Evolutionary conservation across 2,113 vertebrate genomes (phyloP), one percentile per base, ranked within the genome.

Genomic region (Amphiprion percula): DNA sequence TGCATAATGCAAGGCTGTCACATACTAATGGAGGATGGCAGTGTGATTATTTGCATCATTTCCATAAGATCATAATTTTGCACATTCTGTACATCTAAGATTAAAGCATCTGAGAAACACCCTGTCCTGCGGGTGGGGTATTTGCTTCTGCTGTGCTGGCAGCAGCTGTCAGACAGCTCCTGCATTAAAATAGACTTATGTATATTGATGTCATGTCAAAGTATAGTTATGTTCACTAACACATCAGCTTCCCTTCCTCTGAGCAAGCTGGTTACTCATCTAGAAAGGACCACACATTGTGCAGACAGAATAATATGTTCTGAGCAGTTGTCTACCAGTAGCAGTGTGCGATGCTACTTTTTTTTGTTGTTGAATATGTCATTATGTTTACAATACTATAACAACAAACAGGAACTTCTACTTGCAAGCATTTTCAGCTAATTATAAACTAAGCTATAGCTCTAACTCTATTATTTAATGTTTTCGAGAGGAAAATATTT

Each of bases 131-230:
- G 59, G 53, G 11, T 23, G 54, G 77, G 41, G 23, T 60, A 53
- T 78, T 72, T 79, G 70, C 74, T 80, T 87, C 72, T 86, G 87
- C 90, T 90, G 83, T 65, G 89, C 84, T 86, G 69, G 86, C 86
- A 81, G 81, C 71, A 49, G 65, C 77, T 77, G 87, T 85, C 86
- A 83, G 74, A 89, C 75, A 50, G 68, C 58, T 61, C 47, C 80
- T 79, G 84, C 87, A 87, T 90, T 84, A 80, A 81, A 87, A 89
- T 83, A 82, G 80, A 89, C 89, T 88, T 86, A 87, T 88, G 80
- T 85, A 74, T 83, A 86, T 89, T 86, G 89, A 92, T 88, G 89
- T 81, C 73, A 89, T 80, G 80, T 88, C 87, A 90, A 89, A 91
- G 71, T 80, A 55, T 82, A 82, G 80, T 88, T 87, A 90, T 79